Percentiles rank a stretch among this genome's conserved stretches.
phyloP scores from a whole-genome alignment of 2,113 vertebrate genomes.

The Arenaria interpres region DNA sequence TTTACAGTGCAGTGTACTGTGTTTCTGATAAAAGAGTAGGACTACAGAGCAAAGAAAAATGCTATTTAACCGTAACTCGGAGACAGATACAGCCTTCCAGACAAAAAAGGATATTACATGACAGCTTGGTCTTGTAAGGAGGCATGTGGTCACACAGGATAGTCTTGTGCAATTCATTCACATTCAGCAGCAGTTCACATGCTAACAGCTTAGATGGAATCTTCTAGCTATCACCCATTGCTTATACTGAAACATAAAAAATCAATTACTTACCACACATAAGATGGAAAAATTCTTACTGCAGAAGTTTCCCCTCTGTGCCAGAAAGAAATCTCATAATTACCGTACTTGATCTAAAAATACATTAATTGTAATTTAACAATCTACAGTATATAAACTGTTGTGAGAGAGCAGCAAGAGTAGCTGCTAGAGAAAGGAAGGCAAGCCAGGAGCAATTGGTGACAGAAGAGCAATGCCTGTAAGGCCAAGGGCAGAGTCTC shows the following conservation, averaged over 20 bases:
- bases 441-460: neutral
- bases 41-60: neutral
- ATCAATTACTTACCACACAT: neutral
- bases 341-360: neutral
- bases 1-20: neutral
- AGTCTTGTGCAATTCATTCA: neutral
- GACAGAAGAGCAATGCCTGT: neutral
- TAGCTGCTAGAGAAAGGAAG: neutral
- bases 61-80: neutral
- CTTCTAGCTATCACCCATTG: neutral
- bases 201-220: neutral
- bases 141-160: neutral
- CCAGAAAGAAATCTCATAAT: neutral
- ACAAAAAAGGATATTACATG: neutral
- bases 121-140: neutral
- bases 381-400: neutral
- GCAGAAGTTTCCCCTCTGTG: accelerated
- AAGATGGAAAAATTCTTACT: neutral
- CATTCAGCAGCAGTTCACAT: neutral
- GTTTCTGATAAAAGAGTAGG: neutral
- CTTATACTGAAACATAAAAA: neutral
- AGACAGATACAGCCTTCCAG: neutral
- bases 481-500: neutral
- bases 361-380: neutral
- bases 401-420: neutral